Evolutionary conservation across 2,113 vertebrate species (phyloP), one percentile per base, ranked within the genome.

Genomic region (Pyxicephalus adspersus): DNA sequence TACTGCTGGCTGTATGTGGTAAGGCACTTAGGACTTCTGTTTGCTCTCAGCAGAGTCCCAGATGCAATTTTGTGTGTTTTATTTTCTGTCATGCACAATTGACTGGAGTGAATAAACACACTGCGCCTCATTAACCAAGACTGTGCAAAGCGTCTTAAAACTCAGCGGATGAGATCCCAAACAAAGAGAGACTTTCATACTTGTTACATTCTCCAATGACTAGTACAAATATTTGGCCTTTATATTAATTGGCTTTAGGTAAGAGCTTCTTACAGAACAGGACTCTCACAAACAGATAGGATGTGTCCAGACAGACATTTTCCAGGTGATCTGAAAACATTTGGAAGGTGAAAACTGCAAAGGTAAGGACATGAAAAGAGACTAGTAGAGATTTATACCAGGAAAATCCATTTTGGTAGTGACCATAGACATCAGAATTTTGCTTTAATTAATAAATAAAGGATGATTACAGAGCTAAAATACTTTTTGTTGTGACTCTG

Each of bases 31-130:
- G 52, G 4, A 28, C 26, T 57, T 26, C 52, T 58, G 71, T 58
- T 74, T 74, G 55, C 26, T 29, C 20, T 38, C 34, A 74, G 54
- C 34, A 74, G 54, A 58, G 18, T 45, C 13, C 1, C 22, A 25
- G 25, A n/a, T 73, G 28, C 70, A 73, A 73, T 73, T 73, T 73
- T 26, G 52, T 72, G 51, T 73, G 71, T 74, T 74, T 74, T 74
- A 74, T 74, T 74, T 74, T 74, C 71, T 34, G 70, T 73, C 70
- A 73, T 57, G 52, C 70, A 57, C 70, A 73, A 73, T 74, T 60
- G 71, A 74, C 71, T 74, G 28, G 20, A 22, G 70, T 73, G 70
- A 73, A 73, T 31, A 73, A 73, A 73, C 70, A 73, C 51, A 57
- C 52, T 73, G 26, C 31, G 28, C 26, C 70, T 73, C 70, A 73